Evolutionary conservation across 2,888 invertebrate species (phyloP), one percentile per base, ranked within the genome.

Genomic region (Conistra vaccinii): DNA sequence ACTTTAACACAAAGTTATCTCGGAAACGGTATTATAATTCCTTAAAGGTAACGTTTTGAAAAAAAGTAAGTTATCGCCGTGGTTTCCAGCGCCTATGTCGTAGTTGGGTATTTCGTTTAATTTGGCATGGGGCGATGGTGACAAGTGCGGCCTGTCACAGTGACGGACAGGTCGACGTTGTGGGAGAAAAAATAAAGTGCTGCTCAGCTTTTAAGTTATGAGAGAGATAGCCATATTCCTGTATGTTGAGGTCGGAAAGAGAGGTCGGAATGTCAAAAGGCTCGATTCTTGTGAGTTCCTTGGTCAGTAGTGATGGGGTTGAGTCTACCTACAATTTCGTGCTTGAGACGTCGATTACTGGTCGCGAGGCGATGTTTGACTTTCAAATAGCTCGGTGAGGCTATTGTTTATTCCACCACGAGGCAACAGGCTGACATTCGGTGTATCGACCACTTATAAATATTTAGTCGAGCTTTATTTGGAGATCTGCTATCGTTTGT

Each of bases 331-430:
- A 91, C 89, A 88, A 91, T 92, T 91, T 90, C 87, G 92, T 92
- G 92, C 91, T 94, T 93, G 92, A 93, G 93, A 94, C 91, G 93
- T 94, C 93, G 93, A 94, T 94, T 94, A 93, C 93, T 91, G 88
- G 87, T 88, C 87, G 87, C 88, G 69, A 87, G 62, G 65, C 88
- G 90, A 91, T 92, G 91, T 93, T 94, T 93, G 93, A 93, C 91
- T 94, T 94, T 93, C 92, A 93, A 94, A 94, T 94, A 91, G 88
- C 88, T 75, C 35, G 68, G 78, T 80, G 83, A 85, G 89, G 76
- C 92, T 91, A 92, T 93, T 94, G 92, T 94, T 92, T 91, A 92
- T 93, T 89, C 89, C 88, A 87, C 89, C 89, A 89, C 87, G 89
- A 91, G 89, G 87, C 91, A 89, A 89, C 89, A 88, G 87, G 85